A percentile compares a stretch with the other conserved stretches of the same genome.
phyloP scores from a whole-genome alignment of 2,888 invertebrate genomes.

The Ditula angustiorana region DNA sequence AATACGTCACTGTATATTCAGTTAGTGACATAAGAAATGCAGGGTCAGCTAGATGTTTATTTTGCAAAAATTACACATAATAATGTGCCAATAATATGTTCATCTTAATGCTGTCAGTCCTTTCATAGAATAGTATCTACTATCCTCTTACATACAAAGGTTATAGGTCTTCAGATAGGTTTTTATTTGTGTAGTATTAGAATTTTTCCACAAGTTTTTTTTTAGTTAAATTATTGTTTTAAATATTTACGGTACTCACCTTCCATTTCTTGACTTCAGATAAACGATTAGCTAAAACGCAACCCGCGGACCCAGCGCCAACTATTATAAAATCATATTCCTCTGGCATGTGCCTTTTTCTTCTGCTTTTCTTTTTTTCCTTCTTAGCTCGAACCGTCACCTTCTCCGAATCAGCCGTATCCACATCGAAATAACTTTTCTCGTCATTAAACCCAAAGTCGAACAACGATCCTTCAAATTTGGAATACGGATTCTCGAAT shows the following conservation, averaged over 20 bases:
- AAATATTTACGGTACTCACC: constrained; percentile 63
- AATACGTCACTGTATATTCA: no score
- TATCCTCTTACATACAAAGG: no score
- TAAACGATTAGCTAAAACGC: constrained; percentile 87
- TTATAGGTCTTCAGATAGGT: no score
- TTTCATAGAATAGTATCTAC: no score
- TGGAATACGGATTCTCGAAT: constrained; percentile 45
- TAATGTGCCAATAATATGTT: no score
- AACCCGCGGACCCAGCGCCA: constrained; percentile 89
- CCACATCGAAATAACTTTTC: constrained; percentile 54
- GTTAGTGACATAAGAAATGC: no score
- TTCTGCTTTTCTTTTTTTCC: constrained; percentile 51
- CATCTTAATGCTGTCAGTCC: no score
- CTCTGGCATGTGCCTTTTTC: constrained; percentile 59
- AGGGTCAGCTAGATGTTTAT: no score
- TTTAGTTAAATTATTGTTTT: no score
- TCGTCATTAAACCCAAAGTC: constrained; percentile 51
- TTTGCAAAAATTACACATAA: no score
- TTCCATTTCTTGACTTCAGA: constrained; percentile 87
- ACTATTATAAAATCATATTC: constrained; percentile 87
- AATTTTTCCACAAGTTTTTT: no score
- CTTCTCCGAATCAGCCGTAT: constrained; percentile 56
- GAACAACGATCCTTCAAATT: constrained; percentile 41
- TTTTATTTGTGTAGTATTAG: no score
- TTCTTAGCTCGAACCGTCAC: constrained; percentile 46